Evolutionary conservation across 2,888 invertebrate genomes (phyloP).

Genomic region (Sinohyriopsis cumingii): DNA sequence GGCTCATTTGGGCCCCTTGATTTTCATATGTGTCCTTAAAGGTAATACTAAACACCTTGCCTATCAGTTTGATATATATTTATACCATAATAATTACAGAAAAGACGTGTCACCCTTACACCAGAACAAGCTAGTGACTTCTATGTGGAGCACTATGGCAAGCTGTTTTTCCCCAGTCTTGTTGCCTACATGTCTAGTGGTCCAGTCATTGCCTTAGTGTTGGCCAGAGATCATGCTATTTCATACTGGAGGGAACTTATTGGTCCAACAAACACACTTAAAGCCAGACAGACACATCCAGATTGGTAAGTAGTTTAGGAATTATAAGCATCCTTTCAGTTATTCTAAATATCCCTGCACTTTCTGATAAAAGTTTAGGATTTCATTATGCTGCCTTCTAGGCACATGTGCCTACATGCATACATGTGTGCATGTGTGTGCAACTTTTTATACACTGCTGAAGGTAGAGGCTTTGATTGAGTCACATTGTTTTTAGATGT

Average conservation of each 20-base stretch:
- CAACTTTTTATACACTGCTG: too few relatives aligned
- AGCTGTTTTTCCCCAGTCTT: slow-evolving; percentile 83
- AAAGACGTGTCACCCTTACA: slow-evolving; percentile 81
- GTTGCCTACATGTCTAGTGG: slow-evolving; percentile 87
- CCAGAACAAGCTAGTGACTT: slow-evolving; percentile 91
- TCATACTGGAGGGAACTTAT: slow-evolving; percentile 82
- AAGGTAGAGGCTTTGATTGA: too few relatives aligned
- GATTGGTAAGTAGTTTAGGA: slow-evolving; percentile 72
- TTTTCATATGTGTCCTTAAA: too few relatives aligned
- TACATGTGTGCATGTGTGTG: too few relatives aligned
- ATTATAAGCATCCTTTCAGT: not conserved
- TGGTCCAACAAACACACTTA: slow-evolving; percentile 78
- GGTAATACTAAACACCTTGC: not conserved
- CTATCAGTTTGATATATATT: not conserved
- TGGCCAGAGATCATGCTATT: slow-evolving; percentile 82
- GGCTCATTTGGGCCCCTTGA: too few relatives aligned
- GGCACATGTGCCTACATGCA: too few relatives aligned
- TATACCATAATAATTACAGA: slow-evolving; percentile 72
- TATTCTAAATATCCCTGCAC: too few relatives aligned
- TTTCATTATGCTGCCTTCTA: too few relatives aligned
- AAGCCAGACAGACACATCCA: slow-evolving; percentile 78
- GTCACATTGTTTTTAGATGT: too few relatives aligned
- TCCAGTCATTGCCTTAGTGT: slow-evolving; percentile 79
- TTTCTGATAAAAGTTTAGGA: too few relatives aligned
- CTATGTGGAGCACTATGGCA: slow-evolving; percentile 83